Evolutionary conservation across 1,140 invertebrate species (phyloP), one percentile per base, ranked within the genome.

Genomic region (Scaptodrosophila lebanonensis): DNA sequence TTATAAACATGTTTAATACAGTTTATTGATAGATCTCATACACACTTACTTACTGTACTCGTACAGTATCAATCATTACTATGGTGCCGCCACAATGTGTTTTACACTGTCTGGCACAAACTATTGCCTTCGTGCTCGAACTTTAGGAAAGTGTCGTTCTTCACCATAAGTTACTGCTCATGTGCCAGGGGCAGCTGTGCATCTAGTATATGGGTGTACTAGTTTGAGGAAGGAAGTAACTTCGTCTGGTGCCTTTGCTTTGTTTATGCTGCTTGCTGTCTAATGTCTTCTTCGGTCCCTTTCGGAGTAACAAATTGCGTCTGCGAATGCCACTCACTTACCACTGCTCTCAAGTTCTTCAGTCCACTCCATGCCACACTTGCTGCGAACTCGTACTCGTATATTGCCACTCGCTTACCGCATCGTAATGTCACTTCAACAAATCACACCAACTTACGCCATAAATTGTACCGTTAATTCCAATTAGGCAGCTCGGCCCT

Each of bases 401-500:
- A 29, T 9, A 9, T 29, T 29, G 18, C 39, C 45, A 56, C 59
- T 44, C 61, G 53, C 62, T 76, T 76, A 69, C 71, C 71, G 71
- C 71, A 76, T 76, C 66, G 69, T 69, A 76, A 76, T 76, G 71
- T 76, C 69, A 66, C 60, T 73, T 72, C 69, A 65, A 76, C 71
- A 76, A 76, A 76, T 76, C 71, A 73, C 69, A 66, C 66, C 71
- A 76, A 73, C 56, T 76, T 73, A 39, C 17, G 35, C 71, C 57
- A 76, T 73, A 73, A 76, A 76, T 76, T 73, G 56, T 56, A 57
- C 54, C 62, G 69, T 73, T 76, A 76, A 76, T 73, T 69, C 69
- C 71, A 76, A 76, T 76, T 76, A 76, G 71, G 52, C 61, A 69
- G 53, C 61, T 36, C 39, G 38, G 38, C 38, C 6, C 13, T 40